A percentile compares a stretch with the other conserved stretches of the same genome.
These are phyloP conservation scores for Strongylocentrotus purpuratus DNA, from an alignment of 35 echinoderm and acorn worm species.

Conservation along the genomic window DNA sequence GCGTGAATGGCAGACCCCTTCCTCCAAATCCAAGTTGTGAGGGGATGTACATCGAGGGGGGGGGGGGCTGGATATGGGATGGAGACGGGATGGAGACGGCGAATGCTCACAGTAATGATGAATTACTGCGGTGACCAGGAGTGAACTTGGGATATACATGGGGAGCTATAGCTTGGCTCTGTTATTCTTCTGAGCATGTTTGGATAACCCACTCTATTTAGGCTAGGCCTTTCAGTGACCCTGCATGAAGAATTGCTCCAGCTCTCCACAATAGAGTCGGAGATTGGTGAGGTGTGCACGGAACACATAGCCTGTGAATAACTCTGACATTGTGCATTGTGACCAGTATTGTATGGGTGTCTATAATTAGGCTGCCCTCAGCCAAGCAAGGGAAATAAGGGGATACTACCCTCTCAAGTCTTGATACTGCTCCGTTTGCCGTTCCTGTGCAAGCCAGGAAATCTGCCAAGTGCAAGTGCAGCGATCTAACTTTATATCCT, in stretches of 20 bases:
- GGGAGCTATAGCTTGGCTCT: neutral
- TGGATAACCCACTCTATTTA: conserved; percentile 11
- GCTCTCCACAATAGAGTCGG: neutral
- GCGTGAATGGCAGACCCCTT: no score
- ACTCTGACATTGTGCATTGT: neutral
- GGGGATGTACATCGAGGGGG: no score
- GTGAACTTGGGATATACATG: neutral
- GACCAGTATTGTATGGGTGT: neutral
- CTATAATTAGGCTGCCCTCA: neutral
- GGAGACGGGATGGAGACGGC: no score
- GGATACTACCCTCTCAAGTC: neutral
- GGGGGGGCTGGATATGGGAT: no score
- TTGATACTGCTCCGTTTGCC: neutral
- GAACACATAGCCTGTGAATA: neutral
- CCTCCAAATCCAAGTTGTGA: no score
- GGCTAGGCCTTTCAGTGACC: neutral
- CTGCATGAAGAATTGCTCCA: no score
- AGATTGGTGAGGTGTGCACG: neutral
- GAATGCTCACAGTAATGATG: neutral
- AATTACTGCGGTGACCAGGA: neutral
- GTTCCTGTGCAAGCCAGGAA: neutral
- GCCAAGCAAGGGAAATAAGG: neutral
- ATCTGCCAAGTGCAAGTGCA: neutral
- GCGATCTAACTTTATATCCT: neutral
- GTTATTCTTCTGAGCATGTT: neutral